These are phyloP conservation scores for Mormyrops attenuatus DNA, from an alignment of 2,797 vertebrate species.

Conservation along the genomic window DNA sequence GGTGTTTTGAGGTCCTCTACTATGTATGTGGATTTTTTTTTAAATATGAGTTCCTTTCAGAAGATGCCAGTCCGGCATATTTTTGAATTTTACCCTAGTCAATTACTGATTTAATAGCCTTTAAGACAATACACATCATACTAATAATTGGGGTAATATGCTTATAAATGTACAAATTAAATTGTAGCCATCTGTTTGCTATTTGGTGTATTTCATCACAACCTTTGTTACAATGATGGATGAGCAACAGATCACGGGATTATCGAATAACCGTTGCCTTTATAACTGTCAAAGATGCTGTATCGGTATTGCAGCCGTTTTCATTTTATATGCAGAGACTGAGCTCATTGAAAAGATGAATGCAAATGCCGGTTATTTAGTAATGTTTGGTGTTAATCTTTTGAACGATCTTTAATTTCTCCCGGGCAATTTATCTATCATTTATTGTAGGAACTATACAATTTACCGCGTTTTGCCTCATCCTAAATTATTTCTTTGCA, in stretches of 20 bases:
- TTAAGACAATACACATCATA: neutral
- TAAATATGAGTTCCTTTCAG: neutral
- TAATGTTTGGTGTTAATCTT: neutral
- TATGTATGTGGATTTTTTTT: neutral
- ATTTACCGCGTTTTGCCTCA: neutral
- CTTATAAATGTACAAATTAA: neutral
- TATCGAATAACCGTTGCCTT: neutral
- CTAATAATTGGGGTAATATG: neutral
- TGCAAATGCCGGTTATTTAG: neutral
- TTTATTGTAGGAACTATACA: neutral
- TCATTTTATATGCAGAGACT: neutral
- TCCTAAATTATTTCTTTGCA: neutral
- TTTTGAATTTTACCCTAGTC: neutral
- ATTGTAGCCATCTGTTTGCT: neutral
- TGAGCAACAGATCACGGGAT: neutral
- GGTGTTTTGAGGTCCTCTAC: neutral
- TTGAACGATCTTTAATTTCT: neutral
- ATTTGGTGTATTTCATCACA: neutral
- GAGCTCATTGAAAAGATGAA: neutral
- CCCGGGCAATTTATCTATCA: neutral
- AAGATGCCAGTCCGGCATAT: neutral
- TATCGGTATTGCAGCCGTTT: neutral
- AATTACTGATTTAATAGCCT: neutral
- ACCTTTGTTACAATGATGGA: neutral
- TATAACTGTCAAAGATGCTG: neutral